Percentiles rank a stretch among this genome's conserved stretches.
Evolutionary conservation across 2,797 vertebrate genomes (phyloP).

Genomic region (Lateolabrax maculatus): DNA sequence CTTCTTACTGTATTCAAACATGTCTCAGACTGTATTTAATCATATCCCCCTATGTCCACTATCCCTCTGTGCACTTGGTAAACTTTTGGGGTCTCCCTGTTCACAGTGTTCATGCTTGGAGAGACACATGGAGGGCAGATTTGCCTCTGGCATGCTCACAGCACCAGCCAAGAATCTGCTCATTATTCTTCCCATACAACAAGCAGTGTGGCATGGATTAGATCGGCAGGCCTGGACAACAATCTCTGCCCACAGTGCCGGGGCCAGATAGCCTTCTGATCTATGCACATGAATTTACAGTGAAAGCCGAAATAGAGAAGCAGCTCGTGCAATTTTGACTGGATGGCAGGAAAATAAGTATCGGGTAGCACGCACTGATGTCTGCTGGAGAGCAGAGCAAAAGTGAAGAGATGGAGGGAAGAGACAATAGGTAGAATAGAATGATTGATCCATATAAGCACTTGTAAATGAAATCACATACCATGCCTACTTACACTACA

Average conservation of each 20-base stretch:
- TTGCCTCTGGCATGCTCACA: conserved; percentile 76
- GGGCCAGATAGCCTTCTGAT: conserved; percentile 51
- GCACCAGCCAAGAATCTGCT: conserved; percentile 67
- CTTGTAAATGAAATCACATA: conserved; percentile 45
- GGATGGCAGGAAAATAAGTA: conserved; percentile 35
- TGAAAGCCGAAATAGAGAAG: conserved; percentile 27
- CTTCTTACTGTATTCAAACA: conserved; percentile 23
- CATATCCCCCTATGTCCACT: conserved; percentile 38
- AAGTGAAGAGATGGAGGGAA: conserved; percentile 3
- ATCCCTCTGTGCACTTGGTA: conserved; percentile 41
- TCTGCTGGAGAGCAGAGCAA: conserved; percentile 19
- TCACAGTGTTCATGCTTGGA: conserved; percentile 59
- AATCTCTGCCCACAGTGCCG: conserved; percentile 41
- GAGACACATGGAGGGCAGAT: conserved; percentile 67
- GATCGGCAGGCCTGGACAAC: conserved; percentile 57
- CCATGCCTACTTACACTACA: conserved; percentile 14
- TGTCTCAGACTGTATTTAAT: conserved; percentile 57
- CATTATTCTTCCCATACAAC: conserved; percentile 72
- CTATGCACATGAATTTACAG: conserved; percentile 57
- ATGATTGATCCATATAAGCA: conserved; percentile 11
- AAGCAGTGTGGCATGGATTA: conserved; percentile 47
- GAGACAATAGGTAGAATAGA: not conserved
- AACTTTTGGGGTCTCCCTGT: conserved; percentile 57
- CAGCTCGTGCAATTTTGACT: conserved; percentile 31
- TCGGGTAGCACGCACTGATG: not conserved